Base-by-base conservation (phyloP, 2,888 invertebrate species). In the Labia minor region DNA sequence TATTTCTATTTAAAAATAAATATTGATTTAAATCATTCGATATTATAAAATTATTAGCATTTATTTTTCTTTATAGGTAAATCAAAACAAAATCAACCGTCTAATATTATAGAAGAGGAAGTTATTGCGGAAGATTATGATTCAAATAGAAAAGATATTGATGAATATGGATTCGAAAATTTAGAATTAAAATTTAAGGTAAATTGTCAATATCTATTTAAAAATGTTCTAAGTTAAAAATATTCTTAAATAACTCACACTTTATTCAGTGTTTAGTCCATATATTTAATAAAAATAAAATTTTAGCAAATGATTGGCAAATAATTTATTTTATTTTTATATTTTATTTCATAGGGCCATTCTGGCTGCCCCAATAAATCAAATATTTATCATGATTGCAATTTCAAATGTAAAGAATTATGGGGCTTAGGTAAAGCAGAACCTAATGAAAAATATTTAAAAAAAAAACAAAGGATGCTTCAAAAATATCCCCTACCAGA, bases 111-210 rank as follows among this genome's bases (percentile, higher is more conserved):
- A 72, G 88, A 85, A 72, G 95, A 95, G 78, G 95, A 95, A 82
- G 90, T 95, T 21, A 93, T 95, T 75, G 95, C 94, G 3, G 95
- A 95, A 78, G 92, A 91, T 76, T 95, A 95, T 76, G 95, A 94
- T 75, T 88, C 85, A 70, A 81, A 82, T 20, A 68, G 66, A 62
- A 70, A 71, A 64, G 67, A 67, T 10, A 33, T 26, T 26, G 49
- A 49, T 49, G 49, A 49, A 49, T 49, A n/a, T 49, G 49, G 49
- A 14, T 49, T 49, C 16, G 49, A 49, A 49, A 49, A 14, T 49
- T 14, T 49, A 14, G 49, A 49, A 49, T 49, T 49, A 49, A 49
- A 49, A 49, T 49, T 49, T 49, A 49, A 26, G 26, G 26, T 26
- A 26, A 26, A n/a, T n/a, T n/a, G n/a, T n/a, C n/a, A n/a, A n/a